Conservation (phyloP, 2,888 invertebrate species). For the Rhagonycha lutea region DNA sequence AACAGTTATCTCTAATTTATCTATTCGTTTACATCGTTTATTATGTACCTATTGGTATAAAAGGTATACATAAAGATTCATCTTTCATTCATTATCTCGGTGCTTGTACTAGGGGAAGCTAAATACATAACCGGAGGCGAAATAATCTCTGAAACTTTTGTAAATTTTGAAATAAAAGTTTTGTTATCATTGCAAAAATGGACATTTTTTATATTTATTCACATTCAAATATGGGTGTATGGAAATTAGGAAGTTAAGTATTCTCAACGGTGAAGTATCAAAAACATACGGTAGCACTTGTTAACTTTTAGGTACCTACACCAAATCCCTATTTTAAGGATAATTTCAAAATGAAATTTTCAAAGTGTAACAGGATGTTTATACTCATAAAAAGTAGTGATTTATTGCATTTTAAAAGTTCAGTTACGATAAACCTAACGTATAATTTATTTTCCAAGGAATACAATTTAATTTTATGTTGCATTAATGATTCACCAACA, state of each 20-base stretch:
- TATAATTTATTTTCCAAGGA: neutral
- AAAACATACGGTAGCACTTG: neutral
- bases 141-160: slow-evolving; percentile 17
- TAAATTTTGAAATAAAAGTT: slow-evolving; percentile 11
- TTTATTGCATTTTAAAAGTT: neutral
- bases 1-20: neutral
- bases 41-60: slow-evolving; percentile 13
- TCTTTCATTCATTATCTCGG: slow-evolving; percentile 17
- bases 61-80: slow-evolving; percentile 17
- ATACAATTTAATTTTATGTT: neutral
- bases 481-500: neutral
- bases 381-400: neutral
- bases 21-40: neutral
- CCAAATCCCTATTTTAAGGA: neutral
- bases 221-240: neutral
- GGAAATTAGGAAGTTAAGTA: neutral
- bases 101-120: slow-evolving; percentile 18
- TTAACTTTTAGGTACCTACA: neutral
- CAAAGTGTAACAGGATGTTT: neutral
- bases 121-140: slow-evolving; percentile 22
- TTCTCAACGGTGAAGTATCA: neutral
- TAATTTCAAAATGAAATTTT: neutral
- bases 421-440: neutral
- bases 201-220: neutral
- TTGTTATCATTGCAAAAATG: neutral